Base-by-base conservation (phyloP, 1,140 invertebrate species). In the Calycopis cecrops region DNA sequence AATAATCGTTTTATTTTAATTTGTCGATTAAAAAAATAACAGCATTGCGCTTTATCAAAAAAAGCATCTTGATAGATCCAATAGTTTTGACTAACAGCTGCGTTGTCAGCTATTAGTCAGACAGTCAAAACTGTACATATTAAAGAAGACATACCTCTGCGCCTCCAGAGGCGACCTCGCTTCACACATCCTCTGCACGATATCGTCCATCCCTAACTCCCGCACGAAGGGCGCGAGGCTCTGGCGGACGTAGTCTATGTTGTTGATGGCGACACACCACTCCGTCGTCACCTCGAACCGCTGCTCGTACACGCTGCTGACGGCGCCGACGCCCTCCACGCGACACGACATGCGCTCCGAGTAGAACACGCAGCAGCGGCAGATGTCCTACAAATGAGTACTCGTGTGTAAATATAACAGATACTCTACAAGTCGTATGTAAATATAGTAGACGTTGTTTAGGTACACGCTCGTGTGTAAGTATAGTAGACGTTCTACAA, bases 181-280 rank as follows among this genome's bases (percentile, higher is more conserved):
- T 48, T 97, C 94, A 14, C 93, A 91, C 51, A 98, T 88, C 63
- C 90, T 90, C 51, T 91, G 88, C 3, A 96, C 89, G 7, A 97
- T 93, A 17, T 91, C 90, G 35, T 96, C 92, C 71, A 96, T 90
- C 21, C 92, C 94, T 0, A 98, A 82, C 68, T 96, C 95, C 50
- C 92, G 91, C 0, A 94, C 93, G 69, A 99, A 93, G 0, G 95
- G 94, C 42, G 90, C 90, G 52, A 99, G 90, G 9, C 93, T 93
- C 66, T 95, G 92, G 3, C 94, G 90, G 3, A 99, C 96, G 76
- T 98, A 97, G 75, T 99, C 96, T 63, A 99, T 98, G 74, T 99
- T 98, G 85, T 99, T 99, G 47, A 99, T 96, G 0, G 97, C 96
- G 17, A 97, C 92, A 73, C 97, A 99, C 91, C 98, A 95, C 86